Evolutionary conservation across 2,888 invertebrate genomes (phyloP), one percentile per base, ranked within the genome.

Genomic region (Taenaris catops): DNA sequence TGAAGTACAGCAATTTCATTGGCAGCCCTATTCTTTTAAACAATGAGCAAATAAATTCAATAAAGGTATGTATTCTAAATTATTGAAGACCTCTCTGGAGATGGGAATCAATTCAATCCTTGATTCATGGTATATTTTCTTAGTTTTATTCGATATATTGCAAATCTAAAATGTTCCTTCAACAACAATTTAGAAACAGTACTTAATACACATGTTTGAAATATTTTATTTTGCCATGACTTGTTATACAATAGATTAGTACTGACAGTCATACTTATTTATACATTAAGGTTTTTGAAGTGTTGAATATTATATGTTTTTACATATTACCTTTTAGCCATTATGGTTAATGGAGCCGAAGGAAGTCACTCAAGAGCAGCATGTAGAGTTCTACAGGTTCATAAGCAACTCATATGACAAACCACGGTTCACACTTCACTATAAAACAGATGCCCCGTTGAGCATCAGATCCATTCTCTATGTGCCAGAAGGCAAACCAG

Each of bases 1-100:
- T 95, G 63, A 98, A 98, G 67, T 99, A 99, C 84, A 98, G 98
- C 70, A 98, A 98, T 74, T 99, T 99, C 70, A 96, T 99, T 23
- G 96, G 97, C 16, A 95, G 95, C 54, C 96, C 98, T 0, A 96
- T 99, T 57, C 93, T 90, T 53, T 84, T 99, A 9, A 98, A 99
- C 75, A 95, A 96, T 40, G 92, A 93, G 52, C 93, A 92, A 68
- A 92, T 94, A 0, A 99, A 99, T 73, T 93, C 94, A 26, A 93
- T 98, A 25, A 92, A 93, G 90, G 93, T 91, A 52, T 40, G 49
- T 52, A 14, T 8, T 11, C 9, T 32, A 23, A 8, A 32, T 25
- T 33, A 8, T 25, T 14, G 2, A 14, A 2, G 14, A 14, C 14
- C 4, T 14, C n/a, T n/a, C n/a, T n/a, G n/a, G n/a, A n/a, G n/a